These are phyloP conservation scores for Meganola albula DNA, from an alignment of 2,888 invertebrate genomes.

Conservation along the genomic window DNA sequence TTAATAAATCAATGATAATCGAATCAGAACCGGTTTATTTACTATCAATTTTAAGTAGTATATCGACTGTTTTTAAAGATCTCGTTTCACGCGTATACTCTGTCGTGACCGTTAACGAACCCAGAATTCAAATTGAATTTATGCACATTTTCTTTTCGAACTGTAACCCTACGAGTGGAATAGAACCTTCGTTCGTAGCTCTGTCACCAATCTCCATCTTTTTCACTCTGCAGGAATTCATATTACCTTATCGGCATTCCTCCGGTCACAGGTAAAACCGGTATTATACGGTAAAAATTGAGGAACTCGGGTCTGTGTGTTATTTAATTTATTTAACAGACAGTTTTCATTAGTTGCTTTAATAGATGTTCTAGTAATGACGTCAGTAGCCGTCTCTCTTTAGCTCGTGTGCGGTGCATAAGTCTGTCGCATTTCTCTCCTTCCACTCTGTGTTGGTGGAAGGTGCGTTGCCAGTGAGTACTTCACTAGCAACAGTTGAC, in stretches of 20 bases:
- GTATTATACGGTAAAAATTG: conserved; percentile 55
- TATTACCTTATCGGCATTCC: conserved; percentile 71
- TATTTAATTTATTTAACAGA: conserved; percentile 44
- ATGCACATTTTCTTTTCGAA: conserved; percentile 55
- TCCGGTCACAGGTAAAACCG: conserved; percentile 67
- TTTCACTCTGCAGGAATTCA: conserved; percentile 71
- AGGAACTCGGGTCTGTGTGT: conserved; percentile 32
- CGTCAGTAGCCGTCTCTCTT: conserved; percentile 46
- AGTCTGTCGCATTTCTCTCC: conserved; percentile 51
- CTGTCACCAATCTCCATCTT: conserved; percentile 59
- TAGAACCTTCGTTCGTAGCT: too few relatives aligned
- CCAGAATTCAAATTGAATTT: conserved; percentile 60
- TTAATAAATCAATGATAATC: conserved; percentile 15
- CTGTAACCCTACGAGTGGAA: conserved; percentile 37
- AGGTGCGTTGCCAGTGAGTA: conserved; percentile 53
- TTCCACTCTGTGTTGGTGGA: conserved; percentile 57
- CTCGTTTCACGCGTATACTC: conserved; percentile 20
- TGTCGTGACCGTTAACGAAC: conserved; percentile 54
- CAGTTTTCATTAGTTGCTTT: conserved; percentile 60
- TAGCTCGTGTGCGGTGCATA: conserved; percentile 33
- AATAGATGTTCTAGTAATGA: conserved; percentile 56
- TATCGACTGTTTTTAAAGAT: conserved; percentile 20
- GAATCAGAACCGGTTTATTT: conserved; percentile 18
- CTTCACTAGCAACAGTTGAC: conserved; percentile 57
- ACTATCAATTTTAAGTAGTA: too few relatives aligned